These are phyloP conservation scores for Folsomia manolachei DNA, from an alignment of 2,888 invertebrate genomes.

Conservation along the genomic window DNA sequence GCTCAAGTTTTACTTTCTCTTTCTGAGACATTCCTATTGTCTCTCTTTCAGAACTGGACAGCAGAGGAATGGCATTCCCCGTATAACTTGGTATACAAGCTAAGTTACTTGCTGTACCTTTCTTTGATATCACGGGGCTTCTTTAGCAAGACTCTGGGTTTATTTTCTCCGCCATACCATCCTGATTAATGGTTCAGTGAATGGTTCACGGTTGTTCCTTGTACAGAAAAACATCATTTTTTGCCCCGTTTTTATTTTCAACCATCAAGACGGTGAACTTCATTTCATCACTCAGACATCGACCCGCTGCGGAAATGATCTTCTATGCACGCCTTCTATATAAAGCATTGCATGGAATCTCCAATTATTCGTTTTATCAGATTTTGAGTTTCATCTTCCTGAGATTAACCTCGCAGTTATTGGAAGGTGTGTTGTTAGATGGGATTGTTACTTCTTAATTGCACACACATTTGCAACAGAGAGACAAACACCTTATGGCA, in stretches of 20 bases:
- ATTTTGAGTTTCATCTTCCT: too few relatives aligned
- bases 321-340: not conserved
- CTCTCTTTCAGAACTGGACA: not conserved
- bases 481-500: too few relatives aligned
- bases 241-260: not conserved
- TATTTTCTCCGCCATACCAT: not conserved
- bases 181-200: not conserved
- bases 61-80: not conserved
- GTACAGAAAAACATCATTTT: not conserved
- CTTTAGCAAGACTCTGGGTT: not conserved
- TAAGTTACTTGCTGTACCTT: too few relatives aligned
- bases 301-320: not conserved
- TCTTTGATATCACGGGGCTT: not conserved
- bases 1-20: not conserved
- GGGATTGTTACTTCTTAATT: too few relatives aligned
- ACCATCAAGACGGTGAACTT: not conserved
- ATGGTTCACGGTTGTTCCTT: constrained; percentile 1
- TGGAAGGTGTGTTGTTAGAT: too few relatives aligned
- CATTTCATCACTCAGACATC: not conserved
- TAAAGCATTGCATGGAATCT: too few relatives aligned
- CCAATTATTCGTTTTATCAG: too few relatives aligned
- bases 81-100: not conserved
- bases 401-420: too few relatives aligned
- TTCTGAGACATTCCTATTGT: not conserved
- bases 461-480: too few relatives aligned